These are phyloP conservation scores for Myodes glareolus DNA, from an alignment of 2,113 vertebrate genomes.

Conservation along the genomic window DNA sequence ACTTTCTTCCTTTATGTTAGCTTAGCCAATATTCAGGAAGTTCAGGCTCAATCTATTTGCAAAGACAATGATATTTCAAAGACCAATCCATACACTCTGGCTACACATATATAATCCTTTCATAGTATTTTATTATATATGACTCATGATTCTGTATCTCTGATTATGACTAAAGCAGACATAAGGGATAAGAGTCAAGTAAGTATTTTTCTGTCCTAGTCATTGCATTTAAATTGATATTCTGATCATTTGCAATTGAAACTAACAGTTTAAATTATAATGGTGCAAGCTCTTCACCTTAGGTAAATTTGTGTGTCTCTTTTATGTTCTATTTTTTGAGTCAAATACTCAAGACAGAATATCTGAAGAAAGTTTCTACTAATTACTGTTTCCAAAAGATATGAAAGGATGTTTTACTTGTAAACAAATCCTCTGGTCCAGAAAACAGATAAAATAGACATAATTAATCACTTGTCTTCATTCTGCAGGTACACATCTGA, in stretches of 20 bases:
- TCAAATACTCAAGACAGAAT: background rate
- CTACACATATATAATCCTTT: background rate
- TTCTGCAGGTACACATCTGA: background rate
- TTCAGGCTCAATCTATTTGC: background rate
- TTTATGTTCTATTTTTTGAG: background rate
- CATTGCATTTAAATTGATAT: background rate
- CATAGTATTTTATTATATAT: background rate
- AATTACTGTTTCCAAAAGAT: conserved; percentile 5
- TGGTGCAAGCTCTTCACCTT: background rate
- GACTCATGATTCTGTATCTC: background rate
- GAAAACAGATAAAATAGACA: too few relatives aligned
- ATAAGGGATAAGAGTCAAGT: background rate
- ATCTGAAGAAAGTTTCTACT: background rate
- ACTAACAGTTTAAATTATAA: background rate
- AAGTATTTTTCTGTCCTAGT: background rate
- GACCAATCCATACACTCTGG: background rate
- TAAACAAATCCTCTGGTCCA: background rate
- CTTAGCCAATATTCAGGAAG: background rate
- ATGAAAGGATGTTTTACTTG: background rate
- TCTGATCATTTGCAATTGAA: background rate
- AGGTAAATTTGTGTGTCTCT: rapidly evolving
- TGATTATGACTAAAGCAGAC: background rate
- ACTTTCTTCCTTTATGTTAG: background rate
- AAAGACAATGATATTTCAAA: background rate
- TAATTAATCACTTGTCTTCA: background rate